Evolutionary conservation across 2,113 vertebrate genomes (phyloP).

Genomic region (Lasiurus borealis): DNA sequence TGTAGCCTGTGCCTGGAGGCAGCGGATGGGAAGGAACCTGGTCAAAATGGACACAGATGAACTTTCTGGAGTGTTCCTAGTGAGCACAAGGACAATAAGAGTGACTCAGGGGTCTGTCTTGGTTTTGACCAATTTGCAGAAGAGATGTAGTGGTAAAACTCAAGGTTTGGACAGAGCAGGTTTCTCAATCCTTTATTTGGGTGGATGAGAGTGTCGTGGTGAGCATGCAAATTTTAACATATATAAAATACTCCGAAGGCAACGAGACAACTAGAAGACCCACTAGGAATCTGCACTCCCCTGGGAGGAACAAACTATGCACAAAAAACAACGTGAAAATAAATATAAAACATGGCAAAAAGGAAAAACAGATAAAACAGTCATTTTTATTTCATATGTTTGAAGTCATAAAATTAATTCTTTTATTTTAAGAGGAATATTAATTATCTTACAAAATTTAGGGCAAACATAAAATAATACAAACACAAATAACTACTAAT

Average conservation of each 20-base stretch:
- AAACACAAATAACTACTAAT: no score
- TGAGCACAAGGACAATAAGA: rapidly evolving
- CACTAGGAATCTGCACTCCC: background rate
- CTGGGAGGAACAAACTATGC: conserved; percentile 49
- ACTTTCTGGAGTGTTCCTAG: background rate
- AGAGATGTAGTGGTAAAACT: background rate
- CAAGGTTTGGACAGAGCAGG: background rate
- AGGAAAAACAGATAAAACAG: background rate
- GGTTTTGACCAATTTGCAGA: background rate
- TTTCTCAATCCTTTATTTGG: background rate
- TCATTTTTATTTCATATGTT: background rate
- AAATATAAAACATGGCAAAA: conserved; percentile 27
- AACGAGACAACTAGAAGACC: background rate
- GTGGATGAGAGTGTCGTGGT: background rate
- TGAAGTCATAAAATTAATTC: no score
- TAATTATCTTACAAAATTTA: no score
- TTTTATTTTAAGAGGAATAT: no score
- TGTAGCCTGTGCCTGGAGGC: conserved; percentile 77
- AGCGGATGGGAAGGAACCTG: conserved; percentile 33
- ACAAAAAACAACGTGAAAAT: conserved; percentile 32
- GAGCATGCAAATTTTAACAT: background rate
- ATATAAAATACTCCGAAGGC: conserved; percentile 12
- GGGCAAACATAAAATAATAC: no score
- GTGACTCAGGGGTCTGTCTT: background rate
- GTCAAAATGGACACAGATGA: background rate